Evolutionary conservation across 2,888 invertebrate species (phyloP).

Genomic region (Cantharis lateralis): DNA sequence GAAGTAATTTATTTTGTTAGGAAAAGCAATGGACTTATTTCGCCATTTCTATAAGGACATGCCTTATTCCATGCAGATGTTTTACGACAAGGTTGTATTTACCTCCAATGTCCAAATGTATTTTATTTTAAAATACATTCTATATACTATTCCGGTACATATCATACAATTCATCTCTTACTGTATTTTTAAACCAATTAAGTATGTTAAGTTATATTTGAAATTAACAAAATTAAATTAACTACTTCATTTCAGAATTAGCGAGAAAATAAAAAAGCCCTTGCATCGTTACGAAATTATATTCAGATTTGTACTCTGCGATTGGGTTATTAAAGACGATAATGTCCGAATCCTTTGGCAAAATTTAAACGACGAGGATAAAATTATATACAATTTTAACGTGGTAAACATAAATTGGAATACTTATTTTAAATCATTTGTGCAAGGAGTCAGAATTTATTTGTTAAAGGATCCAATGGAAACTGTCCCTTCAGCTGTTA

Average conservation of each 20-base stretch:
- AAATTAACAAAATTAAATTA: background rate
- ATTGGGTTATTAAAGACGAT: slow-evolving; percentile 59
- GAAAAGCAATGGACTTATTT: background rate
- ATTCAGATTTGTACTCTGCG: slow-evolving; percentile 73
- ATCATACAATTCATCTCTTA: slow-evolving; percentile 60
- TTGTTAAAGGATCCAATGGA: slow-evolving; percentile 76
- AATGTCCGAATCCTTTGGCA: slow-evolving; percentile 64
- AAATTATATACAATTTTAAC: slow-evolving; percentile 71
- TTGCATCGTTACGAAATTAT: slow-evolving; percentile 76
- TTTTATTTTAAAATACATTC: slow-evolving; percentile 57
- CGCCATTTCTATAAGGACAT: background rate
- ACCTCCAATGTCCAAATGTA: slow-evolving; percentile 48
- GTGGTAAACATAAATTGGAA: slow-evolving; percentile 73
- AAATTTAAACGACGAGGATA: slow-evolving; percentile 54
- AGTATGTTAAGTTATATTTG: slow-evolving; percentile 49
- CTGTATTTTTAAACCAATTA: slow-evolving; percentile 54
- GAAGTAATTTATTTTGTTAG: background rate
- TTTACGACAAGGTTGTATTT: slow-evolving; percentile 49
- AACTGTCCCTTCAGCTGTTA: slow-evolving; percentile 66
- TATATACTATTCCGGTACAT: slow-evolving; percentile 67
- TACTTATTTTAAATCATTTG: slow-evolving; percentile 68
- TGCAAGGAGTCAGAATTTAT: slow-evolving; percentile 73
- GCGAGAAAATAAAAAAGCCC: slow-evolving; percentile 77
- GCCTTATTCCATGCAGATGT: background rate
- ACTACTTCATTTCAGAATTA: slow-evolving; percentile 62